Evolutionary conservation across 2,888 invertebrate species (phyloP), one percentile per base, ranked within the genome.

Genomic region (Scaptomyza cyrtandrae): DNA sequence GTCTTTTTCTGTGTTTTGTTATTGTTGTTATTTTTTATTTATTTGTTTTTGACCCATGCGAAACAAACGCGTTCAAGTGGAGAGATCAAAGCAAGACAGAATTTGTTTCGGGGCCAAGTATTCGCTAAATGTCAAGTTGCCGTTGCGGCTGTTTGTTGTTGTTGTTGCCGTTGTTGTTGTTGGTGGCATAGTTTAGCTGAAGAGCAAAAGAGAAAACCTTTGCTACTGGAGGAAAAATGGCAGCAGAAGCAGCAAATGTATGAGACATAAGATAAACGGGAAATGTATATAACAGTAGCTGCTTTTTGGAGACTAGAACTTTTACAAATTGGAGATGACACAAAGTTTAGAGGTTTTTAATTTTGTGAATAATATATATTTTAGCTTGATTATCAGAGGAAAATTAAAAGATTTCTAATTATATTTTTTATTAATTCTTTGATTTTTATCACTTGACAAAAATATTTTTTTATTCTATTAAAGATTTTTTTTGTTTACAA

Each of bases 91-190:
- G 71, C 68, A 64, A 46, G 31, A 41, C 67, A 78, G 55, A 68
- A 68, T 73, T 64, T 63, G 62, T 78, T 78, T 70, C 57, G 78
- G 75, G 78, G 78, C 76, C 78, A 76, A 76, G 76, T 71, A 65
- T 70, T 75, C 45, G 50, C 59, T 64, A 77, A 77, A 77, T 75
- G 75, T 75, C 75, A 75, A 75, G 75, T 69, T 76, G 68, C 35
- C 37, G 33, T 24, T 49, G 75, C 64, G 67, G 67, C 33, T 49
- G 16, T 19, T 49, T 49, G 13, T 31, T 48, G 29, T 46, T 19
- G 11, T 19, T 46, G 46, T 14, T 29, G n/a, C 6, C 31, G 9
- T 31, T 48, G 29, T 46, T 19, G 11, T 19, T 46, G 46, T 14
- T 29, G 27, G 5, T 61, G 69, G 73, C 75, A 72, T 73, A 75